These are phyloP conservation scores for Pelagia noctiluca DNA, from an alignment of 30 jellyfish, hydroid and myxozoan genomes.

Conservation along the genomic window DNA sequence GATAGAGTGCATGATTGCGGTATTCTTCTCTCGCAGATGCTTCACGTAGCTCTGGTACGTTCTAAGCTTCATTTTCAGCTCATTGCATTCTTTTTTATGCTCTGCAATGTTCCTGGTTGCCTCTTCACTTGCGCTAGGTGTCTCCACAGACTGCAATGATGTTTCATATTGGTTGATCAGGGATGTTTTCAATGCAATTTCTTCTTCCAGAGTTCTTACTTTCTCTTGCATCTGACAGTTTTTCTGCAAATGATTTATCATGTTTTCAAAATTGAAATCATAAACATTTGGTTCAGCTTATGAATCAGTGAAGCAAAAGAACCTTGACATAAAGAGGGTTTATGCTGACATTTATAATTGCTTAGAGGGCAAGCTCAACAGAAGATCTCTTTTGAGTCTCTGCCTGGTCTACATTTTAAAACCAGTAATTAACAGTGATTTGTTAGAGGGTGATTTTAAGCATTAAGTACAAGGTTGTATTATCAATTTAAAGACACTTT, in stretches of 20 bases:
- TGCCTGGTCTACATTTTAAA: too few species aligned
- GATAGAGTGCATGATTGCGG: conserved; percentile 35
- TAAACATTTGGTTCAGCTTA: too few species aligned
- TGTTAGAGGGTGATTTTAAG: too few species aligned
- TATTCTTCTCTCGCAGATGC: conserved; percentile 53
- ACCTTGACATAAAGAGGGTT: too few species aligned
- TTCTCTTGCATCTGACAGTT: conserved; percentile 17
- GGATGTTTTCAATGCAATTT: conserved; percentile 40
- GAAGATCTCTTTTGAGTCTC: too few species aligned
- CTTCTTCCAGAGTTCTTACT: conserved; percentile 35
- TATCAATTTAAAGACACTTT: too few species aligned
- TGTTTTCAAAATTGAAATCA: too few species aligned
- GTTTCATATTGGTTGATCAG: conserved; percentile 50
- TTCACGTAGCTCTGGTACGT: conserved; percentile 45
- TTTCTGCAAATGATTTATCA: conserved; percentile 7
- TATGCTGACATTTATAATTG: too few species aligned
- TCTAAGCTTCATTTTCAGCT: conserved; percentile 27
- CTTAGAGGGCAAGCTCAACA: too few species aligned
- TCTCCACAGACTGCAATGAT: conserved; percentile 8
- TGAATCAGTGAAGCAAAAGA: neutral
- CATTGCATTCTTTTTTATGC: conserved; percentile 47
- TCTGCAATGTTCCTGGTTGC: conserved; percentile 13
- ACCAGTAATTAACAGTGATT: too few species aligned
- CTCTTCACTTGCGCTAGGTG: conserved; percentile 17
- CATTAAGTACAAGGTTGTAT: too few species aligned